Percentiles rank a stretch among this genome's conserved stretches.
These are phyloP conservation scores for Dufourea novaeangliae DNA, from an alignment of 1,140 invertebrate species.

Conservation along the genomic window DNA sequence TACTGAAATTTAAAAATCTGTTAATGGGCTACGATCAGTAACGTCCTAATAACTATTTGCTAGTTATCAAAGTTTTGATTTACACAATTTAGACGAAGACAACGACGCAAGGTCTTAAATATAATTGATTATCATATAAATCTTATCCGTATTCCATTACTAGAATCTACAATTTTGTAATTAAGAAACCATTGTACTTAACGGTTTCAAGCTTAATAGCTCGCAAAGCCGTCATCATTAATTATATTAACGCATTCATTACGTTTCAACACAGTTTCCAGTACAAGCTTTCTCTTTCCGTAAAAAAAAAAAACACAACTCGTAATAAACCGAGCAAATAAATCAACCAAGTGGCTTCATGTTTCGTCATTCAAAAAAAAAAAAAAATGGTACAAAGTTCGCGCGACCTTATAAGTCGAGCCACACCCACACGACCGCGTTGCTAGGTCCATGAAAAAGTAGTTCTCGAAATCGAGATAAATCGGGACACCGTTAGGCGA, in stretches of 20 bases:
- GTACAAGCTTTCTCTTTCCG: not conserved
- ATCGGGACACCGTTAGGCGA: constrained; percentile 32
- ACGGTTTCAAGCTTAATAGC: not conserved
- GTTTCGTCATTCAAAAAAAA: not conserved
- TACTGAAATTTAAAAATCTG: too few relatives aligned
- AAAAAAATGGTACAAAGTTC: too few relatives aligned
- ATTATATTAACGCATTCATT: not conserved
- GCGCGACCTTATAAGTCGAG: not conserved
- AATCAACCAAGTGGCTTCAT: not conserved
- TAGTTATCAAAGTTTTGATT: too few relatives aligned
- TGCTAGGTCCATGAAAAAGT: constrained; percentile 8
- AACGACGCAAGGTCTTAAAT: too few relatives aligned
- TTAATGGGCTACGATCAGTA: too few relatives aligned
- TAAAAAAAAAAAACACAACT: not conserved
- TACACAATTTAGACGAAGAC: too few relatives aligned
- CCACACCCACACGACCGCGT: not conserved
- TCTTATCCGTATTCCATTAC: too few relatives aligned
- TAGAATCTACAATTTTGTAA: not conserved
- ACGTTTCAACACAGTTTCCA: not conserved
- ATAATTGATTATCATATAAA: too few relatives aligned
- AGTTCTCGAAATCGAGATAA: constrained; percentile 45
- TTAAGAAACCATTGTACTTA: constrained; percentile 1
- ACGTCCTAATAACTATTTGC: too few relatives aligned
- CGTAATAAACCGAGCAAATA: not conserved
- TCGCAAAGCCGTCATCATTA: not conserved